A percentile compares a stretch with the other conserved stretches of the same genome.
These are phyloP conservation scores for Phrixothrix hirtus DNA, from an alignment of 2,888 invertebrate genomes.

Conservation along the genomic window DNA sequence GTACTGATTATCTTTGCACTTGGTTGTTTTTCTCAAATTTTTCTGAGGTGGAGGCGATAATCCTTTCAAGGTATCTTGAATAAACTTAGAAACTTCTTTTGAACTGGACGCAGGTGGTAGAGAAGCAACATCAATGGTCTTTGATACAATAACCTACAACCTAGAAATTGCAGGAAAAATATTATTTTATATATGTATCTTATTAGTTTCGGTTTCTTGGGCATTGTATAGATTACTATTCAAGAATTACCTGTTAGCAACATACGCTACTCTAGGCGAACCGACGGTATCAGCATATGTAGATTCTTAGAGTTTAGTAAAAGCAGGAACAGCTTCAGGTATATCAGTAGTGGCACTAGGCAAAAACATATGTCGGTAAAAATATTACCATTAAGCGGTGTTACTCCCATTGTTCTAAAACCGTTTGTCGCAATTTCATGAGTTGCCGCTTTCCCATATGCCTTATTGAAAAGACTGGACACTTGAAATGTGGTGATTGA, in stretches of 20 bases:
- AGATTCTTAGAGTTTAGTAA: not conserved
- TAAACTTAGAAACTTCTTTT: not conserved
- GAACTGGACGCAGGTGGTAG: too few relatives aligned
- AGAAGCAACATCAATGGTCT: not conserved
- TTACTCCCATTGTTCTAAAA: constrained; percentile 16
- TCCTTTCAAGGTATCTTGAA: too few relatives aligned
- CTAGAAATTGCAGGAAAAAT: too few relatives aligned
- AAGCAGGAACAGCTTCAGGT: constrained; percentile 1
- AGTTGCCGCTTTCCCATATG: constrained; percentile 6
- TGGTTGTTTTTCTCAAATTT: not conserved
- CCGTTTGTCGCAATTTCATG: constrained; percentile 15
- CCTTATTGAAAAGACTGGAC: constrained; percentile 15
- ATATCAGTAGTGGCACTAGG: constrained; percentile 4
- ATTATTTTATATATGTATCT: too few relatives aligned
- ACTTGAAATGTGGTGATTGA: constrained; percentile 7
- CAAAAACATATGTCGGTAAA: constrained; percentile 17
- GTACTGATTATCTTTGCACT: not conserved
- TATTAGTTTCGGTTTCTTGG: too few relatives aligned
- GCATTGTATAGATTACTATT: too few relatives aligned
- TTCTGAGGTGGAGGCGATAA: not conserved
- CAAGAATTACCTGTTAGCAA: too few relatives aligned
- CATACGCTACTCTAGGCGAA: too few relatives aligned
- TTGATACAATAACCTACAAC: not conserved
- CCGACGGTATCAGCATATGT: not conserved
- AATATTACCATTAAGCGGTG: constrained; percentile 12